phyloP scores from a whole-genome alignment of 1,140 invertebrate genomes.

The Eriocheir sinensis region DNA sequence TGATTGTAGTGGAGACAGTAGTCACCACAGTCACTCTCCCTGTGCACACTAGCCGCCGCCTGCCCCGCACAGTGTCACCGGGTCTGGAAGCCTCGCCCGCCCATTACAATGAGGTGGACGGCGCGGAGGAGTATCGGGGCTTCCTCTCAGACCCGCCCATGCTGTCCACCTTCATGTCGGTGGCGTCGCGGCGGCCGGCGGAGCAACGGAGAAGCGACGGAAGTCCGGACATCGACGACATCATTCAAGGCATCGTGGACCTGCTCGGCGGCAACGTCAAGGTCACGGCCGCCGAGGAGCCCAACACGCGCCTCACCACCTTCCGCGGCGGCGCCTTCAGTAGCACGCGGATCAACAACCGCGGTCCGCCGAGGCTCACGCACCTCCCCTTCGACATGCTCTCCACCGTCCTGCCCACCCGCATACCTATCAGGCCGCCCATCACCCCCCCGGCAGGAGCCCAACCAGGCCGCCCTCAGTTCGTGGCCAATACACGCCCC shows the following conservation, averaged over 20 bases:
- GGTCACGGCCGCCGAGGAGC: slow-evolving; percentile 78
- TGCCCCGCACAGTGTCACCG: slow-evolving; percentile 41
- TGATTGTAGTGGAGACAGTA: slow-evolving; percentile 45
- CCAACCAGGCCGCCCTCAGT: slow-evolving; percentile 70
- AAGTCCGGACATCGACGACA: slow-evolving; percentile 90
- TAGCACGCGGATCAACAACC: slow-evolving; percentile 90
- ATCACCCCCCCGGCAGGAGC: slow-evolving; percentile 44
- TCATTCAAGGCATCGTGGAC: slow-evolving; percentile 94
- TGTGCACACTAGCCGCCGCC: slow-evolving; percentile 37
- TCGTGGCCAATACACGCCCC: slow-evolving; percentile 70
- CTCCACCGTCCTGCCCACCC: slow-evolving; percentile 41
- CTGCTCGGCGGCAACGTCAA: slow-evolving; percentile 93
- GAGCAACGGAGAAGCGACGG: slow-evolving; percentile 21
- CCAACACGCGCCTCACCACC: slow-evolving; percentile 79
- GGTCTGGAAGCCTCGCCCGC: slow-evolving; percentile 23
- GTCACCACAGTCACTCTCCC: slow-evolving; percentile 43
- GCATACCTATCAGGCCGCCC: slow-evolving; percentile 50
- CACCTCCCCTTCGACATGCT: slow-evolving; percentile 46
- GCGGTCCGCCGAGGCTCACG: slow-evolving; percentile 85
- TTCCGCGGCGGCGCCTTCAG: slow-evolving; percentile 63
- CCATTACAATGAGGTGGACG: neutral
- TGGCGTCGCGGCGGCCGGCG: neutral
- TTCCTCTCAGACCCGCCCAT: slow-evolving; percentile 42
- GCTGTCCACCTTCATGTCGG: slow-evolving; percentile 44
- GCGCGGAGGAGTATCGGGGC: slow-evolving; percentile 48